Percentiles rank a stretch among this genome's conserved stretches.
These are phyloP conservation scores for Catamblyrhynchus diadema DNA, from an alignment of 2,797 vertebrate species.

Conservation along the genomic window DNA sequence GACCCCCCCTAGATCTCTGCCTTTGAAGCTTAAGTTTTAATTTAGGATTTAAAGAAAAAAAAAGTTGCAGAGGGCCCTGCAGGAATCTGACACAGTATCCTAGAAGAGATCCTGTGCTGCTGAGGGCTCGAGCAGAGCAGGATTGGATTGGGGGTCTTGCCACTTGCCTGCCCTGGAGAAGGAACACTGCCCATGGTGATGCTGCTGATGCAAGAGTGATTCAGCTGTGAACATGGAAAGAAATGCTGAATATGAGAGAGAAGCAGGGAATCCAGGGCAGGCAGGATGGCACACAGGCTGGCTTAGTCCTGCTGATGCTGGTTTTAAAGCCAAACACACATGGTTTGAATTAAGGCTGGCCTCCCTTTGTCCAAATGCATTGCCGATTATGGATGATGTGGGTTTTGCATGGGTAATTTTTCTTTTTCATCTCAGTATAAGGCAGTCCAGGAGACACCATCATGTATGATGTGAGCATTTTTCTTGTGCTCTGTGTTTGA, in stretches of 20 bases:
- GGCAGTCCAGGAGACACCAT: neutral
- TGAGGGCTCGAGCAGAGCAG: neutral
- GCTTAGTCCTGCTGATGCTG: neutral
- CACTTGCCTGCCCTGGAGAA: neutral
- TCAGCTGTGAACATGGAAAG: neutral
- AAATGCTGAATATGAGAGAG: neutral
- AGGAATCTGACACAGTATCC: neutral
- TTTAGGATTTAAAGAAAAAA: neutral
- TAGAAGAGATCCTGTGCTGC: neutral
- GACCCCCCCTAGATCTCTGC: neutral
- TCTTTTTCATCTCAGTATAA: neutral
- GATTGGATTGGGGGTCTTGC: neutral
- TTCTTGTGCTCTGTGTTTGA: neutral
- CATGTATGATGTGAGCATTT: neutral
- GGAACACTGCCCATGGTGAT: neutral
- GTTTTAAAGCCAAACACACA: neutral
- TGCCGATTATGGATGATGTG: neutral
- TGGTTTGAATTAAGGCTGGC: neutral
- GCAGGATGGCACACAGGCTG: neutral
- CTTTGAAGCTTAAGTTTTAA: conserved; percentile 38
- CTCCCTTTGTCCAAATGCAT: neutral
- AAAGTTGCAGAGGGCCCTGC: neutral
- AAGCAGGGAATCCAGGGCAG: neutral
- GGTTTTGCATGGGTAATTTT: neutral
- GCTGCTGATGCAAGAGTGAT: neutral